Evolutionary conservation across 2,888 invertebrate species (phyloP), one percentile per base, ranked within the genome.

Genomic region (Lacanobia oleracea): DNA sequence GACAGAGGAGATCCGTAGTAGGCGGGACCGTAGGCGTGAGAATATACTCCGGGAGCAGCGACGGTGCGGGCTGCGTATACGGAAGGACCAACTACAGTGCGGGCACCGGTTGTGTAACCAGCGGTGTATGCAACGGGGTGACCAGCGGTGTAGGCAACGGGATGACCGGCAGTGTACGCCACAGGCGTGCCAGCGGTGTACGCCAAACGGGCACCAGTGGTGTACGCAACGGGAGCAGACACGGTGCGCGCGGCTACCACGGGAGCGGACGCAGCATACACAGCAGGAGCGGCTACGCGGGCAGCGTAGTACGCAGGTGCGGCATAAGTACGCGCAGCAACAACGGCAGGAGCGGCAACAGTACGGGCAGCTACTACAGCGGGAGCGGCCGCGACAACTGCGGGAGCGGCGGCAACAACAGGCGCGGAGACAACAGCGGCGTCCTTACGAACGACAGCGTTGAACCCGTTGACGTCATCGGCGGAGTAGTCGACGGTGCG

Each of bases 401-500:
- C 90, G 0, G 89, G 88, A 10, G 90, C 85, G 12, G 90, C 90
- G 37, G 91, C 90, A 18, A 90, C 92, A 33, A 92, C 91, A 5
- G 93, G 91, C 2, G 92, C 87, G 40, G 94, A 87, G 7, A 92
- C 89, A 57, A 93, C 90, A 51, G 91, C 93, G 48, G 97, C 94
- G 80, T 96, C 96, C 78, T 96, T 96, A 85, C 95, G 95, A 43
- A 97, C 97, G 27, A 96, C 94, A 51, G 97, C 97, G 92, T 96
- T 97, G 92, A 97, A 97, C 27, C 97, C 96, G 83, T 96, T 96
- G 71, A 96, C 88, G 72, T 96, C 95, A 87, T 96, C 96, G 72
- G 96, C 96, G 64, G 95, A 92, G 92, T 97, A 97, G 91, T 97
- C 96, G 1, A 97, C 97, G 23, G 94, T 96, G 78, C 97, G 94